Base-by-base conservation (phyloP, 35 echinoderm and acorn worm species). In the Ophioderma brevispina region DNA sequence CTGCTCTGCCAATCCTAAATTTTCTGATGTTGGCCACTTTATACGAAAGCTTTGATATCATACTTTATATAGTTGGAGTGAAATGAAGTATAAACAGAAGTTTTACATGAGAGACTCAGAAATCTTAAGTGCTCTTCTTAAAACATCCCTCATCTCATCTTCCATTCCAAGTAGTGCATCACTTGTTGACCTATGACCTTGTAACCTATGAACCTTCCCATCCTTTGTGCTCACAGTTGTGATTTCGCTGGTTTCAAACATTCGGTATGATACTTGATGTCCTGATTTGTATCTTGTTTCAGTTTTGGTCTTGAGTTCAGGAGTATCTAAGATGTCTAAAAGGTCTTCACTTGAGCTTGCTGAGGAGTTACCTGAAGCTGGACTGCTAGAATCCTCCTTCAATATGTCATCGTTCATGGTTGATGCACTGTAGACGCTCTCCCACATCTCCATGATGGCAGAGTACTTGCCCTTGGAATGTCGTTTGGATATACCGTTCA, bases 381-480 rank as follows among this genome's bases (percentile, higher is more conserved):
- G 35, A 31, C 40, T 43, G 49, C 32, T 43, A 14, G 39, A 46
- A 76, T 31, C 55, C 21, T 33, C 42, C 50, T 75, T 41, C 0
- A 25, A 0, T 1, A 28, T 31, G 1, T 76, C 39, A 18, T 32
- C 23, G 18, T 42, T 56, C 32, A 84, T 10, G 6, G 31, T 55
- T 19, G 82, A 56, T 19, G 77, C 23, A 30, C 82, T 32, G 42
- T 89, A 95, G 30, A 95, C 84, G 31, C 77, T 80, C 89, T 97
- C 95, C 95, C 95, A 97, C n/a, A 94, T 76, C 42, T 94, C 78
- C 0, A 92, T 81, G 37, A 94, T 46, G 14, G 78, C 34, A n/a
- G 95, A 97, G 88, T 97, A 97, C 75, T 97, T 97, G 3, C 95
- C 95, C 15, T 85, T 84, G 0, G 95, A 97, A 23, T 87, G 88